Evolutionary conservation across 2,888 invertebrate species (phyloP), one percentile per base, ranked within the genome.

Genomic region (Meliscaeva auricollis): DNA sequence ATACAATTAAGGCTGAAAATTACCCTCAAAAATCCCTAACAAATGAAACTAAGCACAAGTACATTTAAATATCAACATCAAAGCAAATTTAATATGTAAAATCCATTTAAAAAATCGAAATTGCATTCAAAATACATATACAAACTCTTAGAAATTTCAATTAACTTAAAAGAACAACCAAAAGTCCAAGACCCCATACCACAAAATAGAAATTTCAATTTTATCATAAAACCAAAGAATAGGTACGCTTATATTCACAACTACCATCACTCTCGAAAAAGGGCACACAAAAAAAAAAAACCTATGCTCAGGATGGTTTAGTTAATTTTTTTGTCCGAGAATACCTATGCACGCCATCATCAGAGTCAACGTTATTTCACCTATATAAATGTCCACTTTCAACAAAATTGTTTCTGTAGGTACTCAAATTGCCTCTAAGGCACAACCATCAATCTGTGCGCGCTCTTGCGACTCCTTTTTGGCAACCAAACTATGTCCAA

Each of bases 401-500:
- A 35, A n/a, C 5, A 46, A 76, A 66, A 58, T 32, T 52, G 38
- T 60, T 50, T 69, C 41, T 54, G 26, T 26, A 3, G 11, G 13
- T 38, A 41, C 50, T 46, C 15, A 46, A 66, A 79, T 48, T 17
- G 20, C 41, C 50, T 52, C 7, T 38, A 52, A 50, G 56, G 66
- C 13, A 26, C 2, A 8, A 50, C 17, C 22, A 60, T 73, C 54
- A 73, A 72, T 66, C 62, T 68, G 56, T n/a, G 17, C 6, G 13
- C 11, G 15, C 15, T 46, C 54, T 75, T 64, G 17, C 26, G 26
- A 26, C 26, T 20, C 7, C 17, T 52, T 64, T 58, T 60, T 60
- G 50, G 73, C 44, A 79, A 22, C 2, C 46, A 73, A 66, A 66
- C 56, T 13, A 3, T 64, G 46, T 8, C 56, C 54, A 72, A 70